Base-by-base conservation (phyloP, 1,140 invertebrate species). In the Lethrus apterus region DNA sequence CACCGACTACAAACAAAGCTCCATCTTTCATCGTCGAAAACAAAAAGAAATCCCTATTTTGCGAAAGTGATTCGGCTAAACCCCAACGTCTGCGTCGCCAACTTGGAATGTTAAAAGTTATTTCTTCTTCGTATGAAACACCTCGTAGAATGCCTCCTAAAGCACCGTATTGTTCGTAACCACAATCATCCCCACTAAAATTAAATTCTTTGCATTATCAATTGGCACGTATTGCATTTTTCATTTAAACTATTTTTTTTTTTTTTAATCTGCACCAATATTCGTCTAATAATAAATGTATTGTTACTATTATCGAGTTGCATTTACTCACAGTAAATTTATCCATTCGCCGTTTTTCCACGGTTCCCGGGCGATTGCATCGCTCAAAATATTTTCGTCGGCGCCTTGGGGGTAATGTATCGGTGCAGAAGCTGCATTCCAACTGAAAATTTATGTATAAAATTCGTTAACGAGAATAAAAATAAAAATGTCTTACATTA, bases 271-370 rank as follows among this genome's bases (percentile, higher is more conserved):
- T n/a, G n/a, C n/a, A n/a, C n/a, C n/a, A n/a, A n/a, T n/a, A n/a
- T n/a, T n/a, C n/a, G n/a, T n/a, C n/a, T n/a, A n/a, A n/a, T n/a
- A n/a, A n/a, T n/a, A n/a, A n/a, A n/a, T n/a, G n/a, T n/a, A n/a
- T n/a, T n/a, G n/a, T n/a, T n/a, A n/a, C n/a, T n/a, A n/a, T n/a
- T n/a, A n/a, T n/a, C n/a, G n/a, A n/a, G n/a, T n/a, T n/a, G n/a
- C n/a, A n/a, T 14, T 20, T 35, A 50, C 52, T 54, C 46, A 63
- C 63, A 65, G 32, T 26, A 61, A 41, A 7, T 55, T 20, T 10
- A 58, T 46, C 63, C 63, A 65, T 31, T 51, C 47, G 13, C 56
- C 54, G 33, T 63, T 58, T 24, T 49, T 48, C 63, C 63, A 65
- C n/a, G 32, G 31, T 15, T 55, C 50, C 1, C 38, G 46, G 1